These are phyloP conservation scores for Chelonus insularis DNA, from an alignment of 1,140 invertebrate species.

Conservation along the genomic window DNA sequence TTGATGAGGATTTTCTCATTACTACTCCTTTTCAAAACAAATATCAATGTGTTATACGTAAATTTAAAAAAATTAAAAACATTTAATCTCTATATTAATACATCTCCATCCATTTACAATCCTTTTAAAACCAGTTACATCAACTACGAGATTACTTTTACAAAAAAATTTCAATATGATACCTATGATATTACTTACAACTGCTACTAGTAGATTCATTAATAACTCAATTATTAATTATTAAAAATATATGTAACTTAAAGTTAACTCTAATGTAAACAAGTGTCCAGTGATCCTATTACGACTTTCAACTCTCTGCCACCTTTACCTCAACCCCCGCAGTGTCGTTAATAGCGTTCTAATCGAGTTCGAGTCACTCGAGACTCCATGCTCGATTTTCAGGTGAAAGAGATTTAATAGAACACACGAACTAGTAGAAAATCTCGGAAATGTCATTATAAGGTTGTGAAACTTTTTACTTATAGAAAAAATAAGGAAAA, in stretches of 20 bases:
- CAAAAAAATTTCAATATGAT: no score
- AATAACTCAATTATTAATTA: no score
- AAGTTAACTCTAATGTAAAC: slow-evolving; percentile 9
- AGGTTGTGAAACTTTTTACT: neutral
- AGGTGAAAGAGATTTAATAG: slow-evolving; percentile 17
- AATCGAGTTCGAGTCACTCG: slow-evolving; percentile 28
- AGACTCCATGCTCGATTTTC: slow-evolving; percentile 19
- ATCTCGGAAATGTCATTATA: neutral
- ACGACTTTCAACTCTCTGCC: slow-evolving; percentile 16
- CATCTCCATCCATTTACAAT: no score
- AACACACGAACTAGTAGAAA: neutral
- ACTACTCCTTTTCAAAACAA: no score
- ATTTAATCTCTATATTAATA: no score
- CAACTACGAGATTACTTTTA: no score
- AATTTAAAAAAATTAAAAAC: no score
- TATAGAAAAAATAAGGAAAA: neutral
- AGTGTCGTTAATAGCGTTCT: slow-evolving; percentile 27
- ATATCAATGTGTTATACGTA: no score
- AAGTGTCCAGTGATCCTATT: slow-evolving; percentile 26
- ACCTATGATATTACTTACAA: no score
- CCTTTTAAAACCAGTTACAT: no score
- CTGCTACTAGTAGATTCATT: no score
- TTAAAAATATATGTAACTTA: no score
- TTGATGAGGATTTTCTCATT: slow-evolving; percentile 11
- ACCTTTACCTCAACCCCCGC: slow-evolving; percentile 3